Evolutionary conservation across 2,888 invertebrate species (phyloP).

Genomic region (Drosophila kokeensis): DNA sequence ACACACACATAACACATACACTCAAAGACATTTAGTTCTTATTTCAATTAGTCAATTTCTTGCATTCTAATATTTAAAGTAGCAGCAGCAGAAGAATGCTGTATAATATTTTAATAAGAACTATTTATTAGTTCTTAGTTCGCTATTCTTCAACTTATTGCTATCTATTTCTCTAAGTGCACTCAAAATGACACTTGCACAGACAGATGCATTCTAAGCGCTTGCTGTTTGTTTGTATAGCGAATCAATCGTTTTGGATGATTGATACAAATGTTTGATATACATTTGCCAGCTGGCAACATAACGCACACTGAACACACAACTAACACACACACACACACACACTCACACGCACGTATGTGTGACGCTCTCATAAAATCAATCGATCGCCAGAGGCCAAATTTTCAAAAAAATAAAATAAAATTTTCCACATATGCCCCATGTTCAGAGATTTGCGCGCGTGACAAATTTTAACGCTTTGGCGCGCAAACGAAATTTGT

Average conservation of each 20-base stretch:
- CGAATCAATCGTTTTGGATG: constrained; percentile 78
- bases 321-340: background rate
- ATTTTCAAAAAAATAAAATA: constrained; percentile 13
- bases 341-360: constrained; percentile 1
- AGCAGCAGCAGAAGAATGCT: background rate
- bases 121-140: background rate
- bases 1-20: background rate
- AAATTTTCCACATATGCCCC: constrained; percentile 59
- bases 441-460: constrained; percentile 51
- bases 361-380: constrained; percentile 38
- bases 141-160: too few relatives aligned
- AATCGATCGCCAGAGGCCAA: constrained; percentile 66
- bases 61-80: background rate
- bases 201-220: constrained; percentile 16
- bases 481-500: constrained; percentile 61
- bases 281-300: constrained; percentile 70
- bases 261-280: constrained; percentile 79
- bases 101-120: background rate
- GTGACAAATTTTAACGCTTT: constrained; percentile 80
- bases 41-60: background rate
- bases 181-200: background rate
- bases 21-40: background rate
- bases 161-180: background rate
- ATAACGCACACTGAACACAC: constrained; percentile 7
- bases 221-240: constrained; percentile 66